phyloP scores from a whole-genome alignment of 2,888 invertebrate genomes.

The Lordiphosa andalusiaca region DNA sequence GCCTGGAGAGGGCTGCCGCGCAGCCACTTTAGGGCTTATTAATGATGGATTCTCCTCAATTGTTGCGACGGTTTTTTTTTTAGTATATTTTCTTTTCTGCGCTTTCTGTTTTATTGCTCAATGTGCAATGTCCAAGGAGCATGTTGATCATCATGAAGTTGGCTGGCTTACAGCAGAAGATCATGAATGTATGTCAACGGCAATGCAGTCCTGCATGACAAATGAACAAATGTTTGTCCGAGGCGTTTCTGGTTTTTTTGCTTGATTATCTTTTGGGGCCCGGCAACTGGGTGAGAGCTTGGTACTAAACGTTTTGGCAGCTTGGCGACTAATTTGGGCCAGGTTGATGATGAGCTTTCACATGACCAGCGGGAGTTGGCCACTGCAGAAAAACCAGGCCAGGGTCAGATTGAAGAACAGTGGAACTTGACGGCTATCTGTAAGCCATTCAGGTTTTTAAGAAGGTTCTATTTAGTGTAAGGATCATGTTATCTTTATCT shows the following conservation, averaged over 20 bases:
- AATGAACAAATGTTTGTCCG: slow-evolving; percentile 72
- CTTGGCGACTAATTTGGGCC: slow-evolving; percentile 70
- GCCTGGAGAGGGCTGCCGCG: slow-evolving; percentile 54
- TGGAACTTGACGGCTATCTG: too few relatives aligned
- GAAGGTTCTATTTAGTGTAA: too few relatives aligned
- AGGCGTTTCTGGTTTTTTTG: slow-evolving; percentile 16
- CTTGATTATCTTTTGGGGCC: slow-evolving; percentile 8
- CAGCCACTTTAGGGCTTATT: slow-evolving; percentile 78
- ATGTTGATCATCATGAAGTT: slow-evolving; percentile 9
- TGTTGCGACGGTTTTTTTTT: slow-evolving; percentile 37
- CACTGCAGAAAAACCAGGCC: not conserved
- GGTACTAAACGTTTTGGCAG: slow-evolving; percentile 72
- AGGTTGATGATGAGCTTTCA: slow-evolving; percentile 14
- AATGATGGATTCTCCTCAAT: slow-evolving; percentile 77
- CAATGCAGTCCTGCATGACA: slow-evolving; percentile 77
- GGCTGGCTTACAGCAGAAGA: slow-evolving; percentile 53
- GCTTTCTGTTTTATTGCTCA: slow-evolving; percentile 64
- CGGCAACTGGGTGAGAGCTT: slow-evolving; percentile 39
- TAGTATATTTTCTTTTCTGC: slow-evolving; percentile 14
- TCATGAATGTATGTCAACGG: slow-evolving; percentile 79
- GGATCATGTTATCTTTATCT: too few relatives aligned
- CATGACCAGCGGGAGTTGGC: not conserved
- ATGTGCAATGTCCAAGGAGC: slow-evolving; percentile 39
- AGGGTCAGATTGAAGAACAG: not conserved
- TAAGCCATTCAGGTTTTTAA: too few relatives aligned